These are phyloP conservation scores for Sciurus carolinensis DNA, from an alignment of 2,797 vertebrate species.

Conservation along the genomic window DNA sequence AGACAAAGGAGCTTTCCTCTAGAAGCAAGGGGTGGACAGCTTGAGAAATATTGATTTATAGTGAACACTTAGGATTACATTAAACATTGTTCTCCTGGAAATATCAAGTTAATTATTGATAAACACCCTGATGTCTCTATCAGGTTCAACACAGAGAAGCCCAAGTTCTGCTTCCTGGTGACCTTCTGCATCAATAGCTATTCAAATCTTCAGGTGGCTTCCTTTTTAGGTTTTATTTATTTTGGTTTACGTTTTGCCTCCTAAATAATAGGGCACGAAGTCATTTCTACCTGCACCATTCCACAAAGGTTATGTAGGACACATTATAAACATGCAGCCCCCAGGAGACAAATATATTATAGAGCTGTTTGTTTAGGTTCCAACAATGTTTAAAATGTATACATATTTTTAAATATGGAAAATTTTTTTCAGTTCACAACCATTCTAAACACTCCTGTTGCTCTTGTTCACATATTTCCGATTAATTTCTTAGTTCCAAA, in stretches of 20 bases:
- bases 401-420: neutral
- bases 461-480: slow-evolving; percentile 20
- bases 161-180: slow-evolving; percentile 63
- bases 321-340: neutral
- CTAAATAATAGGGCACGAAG: slow-evolving; percentile 49
- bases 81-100: slow-evolving; percentile 73
- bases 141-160: slow-evolving; percentile 54
- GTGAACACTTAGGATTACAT: slow-evolving; percentile 57
- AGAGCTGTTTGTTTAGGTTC: neutral
- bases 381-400: slow-evolving; percentile 4
- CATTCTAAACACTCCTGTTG: neutral
- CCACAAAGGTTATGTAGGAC: slow-evolving; percentile 29
- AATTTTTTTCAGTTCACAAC: slow-evolving; percentile 24
- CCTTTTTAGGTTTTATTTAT: slow-evolving; percentile 68
- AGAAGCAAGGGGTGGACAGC: slow-evolving; percentile 43
- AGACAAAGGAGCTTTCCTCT: slow-evolving; percentile 57
- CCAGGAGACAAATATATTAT: slow-evolving; percentile 26
- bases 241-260: slow-evolving; percentile 68
- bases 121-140: slow-evolving; percentile 57
- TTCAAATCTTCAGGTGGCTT: slow-evolving; percentile 70
- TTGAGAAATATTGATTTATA: slow-evolving; percentile 73
- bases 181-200: slow-evolving; percentile 74
- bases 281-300: slow-evolving; percentile 16
- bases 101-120: slow-evolving; percentile 78
- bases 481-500: neutral